phyloP scores from a whole-genome alignment of 1,140 invertebrate species.

The Gryon sp. region DNA sequence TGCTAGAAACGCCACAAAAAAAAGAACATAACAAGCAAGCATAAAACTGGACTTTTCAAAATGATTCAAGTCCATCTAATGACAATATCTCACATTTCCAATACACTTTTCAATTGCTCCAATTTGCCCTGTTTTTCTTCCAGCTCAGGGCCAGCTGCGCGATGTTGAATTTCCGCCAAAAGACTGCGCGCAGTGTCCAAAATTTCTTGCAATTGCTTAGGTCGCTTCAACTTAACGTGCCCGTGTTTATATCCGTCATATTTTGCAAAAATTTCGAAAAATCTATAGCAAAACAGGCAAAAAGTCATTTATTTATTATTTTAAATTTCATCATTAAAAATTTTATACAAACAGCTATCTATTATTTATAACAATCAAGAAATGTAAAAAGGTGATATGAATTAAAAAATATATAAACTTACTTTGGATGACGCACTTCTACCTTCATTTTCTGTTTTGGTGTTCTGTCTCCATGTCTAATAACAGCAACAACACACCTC shows the following conservation, averaged over 20 bases:
- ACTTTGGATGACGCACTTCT: conserved; percentile 99
- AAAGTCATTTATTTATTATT: background rate
- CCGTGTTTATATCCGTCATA: conserved; percentile 97
- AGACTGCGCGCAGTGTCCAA: conserved; percentile 95
- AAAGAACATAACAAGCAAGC: conserved; percentile 22
- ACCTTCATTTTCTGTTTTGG: conserved; percentile 99
- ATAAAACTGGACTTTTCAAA: too few relatives aligned
- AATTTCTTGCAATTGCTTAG: conserved; percentile 98
- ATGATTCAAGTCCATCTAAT: background rate
- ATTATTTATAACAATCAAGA: too few relatives aligned
- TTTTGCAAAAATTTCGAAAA: conserved; percentile 99
- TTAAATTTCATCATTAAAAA: background rate
- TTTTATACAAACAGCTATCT: too few relatives aligned
- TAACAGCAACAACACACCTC: conserved; percentile 98
- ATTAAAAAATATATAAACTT: too few relatives aligned
- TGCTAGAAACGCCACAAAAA: conserved; percentile 12
- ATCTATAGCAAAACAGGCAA: conserved; percentile 82
- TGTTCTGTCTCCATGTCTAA: conserved; percentile 98
- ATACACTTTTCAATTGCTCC: conserved; percentile 97
- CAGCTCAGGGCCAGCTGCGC: conserved; percentile 92
- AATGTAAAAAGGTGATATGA: background rate
- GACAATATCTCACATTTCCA: conserved; percentile 93
- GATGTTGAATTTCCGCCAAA: conserved; percentile 91
- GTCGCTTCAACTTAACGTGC: conserved; percentile 98
- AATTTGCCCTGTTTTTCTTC: conserved; percentile 98